Evolutionary conservation across 2,888 invertebrate species (phyloP), one percentile per base, ranked within the genome.

Genomic region (Torymus aiolomorphi): DNA sequence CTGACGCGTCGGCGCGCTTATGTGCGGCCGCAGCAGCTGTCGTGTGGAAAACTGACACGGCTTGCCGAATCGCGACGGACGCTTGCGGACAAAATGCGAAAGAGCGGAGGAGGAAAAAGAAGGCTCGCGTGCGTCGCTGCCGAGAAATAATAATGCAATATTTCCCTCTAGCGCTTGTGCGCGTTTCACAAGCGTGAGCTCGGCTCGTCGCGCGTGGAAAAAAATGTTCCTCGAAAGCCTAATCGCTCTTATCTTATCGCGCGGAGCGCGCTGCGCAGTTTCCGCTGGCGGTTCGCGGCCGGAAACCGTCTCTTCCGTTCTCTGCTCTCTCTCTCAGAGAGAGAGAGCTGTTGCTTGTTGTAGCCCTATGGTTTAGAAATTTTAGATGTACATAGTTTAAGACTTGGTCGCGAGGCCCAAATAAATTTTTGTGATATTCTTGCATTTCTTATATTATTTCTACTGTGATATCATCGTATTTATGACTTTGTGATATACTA

Each of bases 301-400:
- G 86, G 87, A 86, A 87, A 83, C 84, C 83, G 83, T 76, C 83
- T 83, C 85, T 87, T 86, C 86, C 86, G 85, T 59, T 74, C 57
- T 69, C 59, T 49, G 49, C 54, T 59, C 16, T 16, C 56, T 2
- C 18, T 54, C 57, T 2, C n/a, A n/a, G n/a, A n/a, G n/a, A n/a
- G n/a, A n/a, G n/a, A n/a, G n/a, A n/a, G n/a, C n/a, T n/a, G n/a
- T n/a, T n/a, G n/a, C n/a, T n/a, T n/a, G n/a, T n/a, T n/a, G n/a
- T n/a, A n/a, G n/a, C n/a, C n/a, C n/a, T n/a, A n/a, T n/a, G n/a
- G n/a, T n/a, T n/a, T n/a, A n/a, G n/a, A n/a, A n/a, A n/a, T n/a
- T n/a, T n/a, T n/a, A n/a, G n/a, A n/a, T n/a, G n/a, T n/a, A n/a
- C n/a, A n/a, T n/a, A n/a, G n/a, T n/a, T n/a, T n/a, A n/a, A n/a